These are phyloP conservation scores for Drosophila murphyi DNA, from an alignment of 1,140 invertebrate genomes.

Conservation along the genomic window DNA sequence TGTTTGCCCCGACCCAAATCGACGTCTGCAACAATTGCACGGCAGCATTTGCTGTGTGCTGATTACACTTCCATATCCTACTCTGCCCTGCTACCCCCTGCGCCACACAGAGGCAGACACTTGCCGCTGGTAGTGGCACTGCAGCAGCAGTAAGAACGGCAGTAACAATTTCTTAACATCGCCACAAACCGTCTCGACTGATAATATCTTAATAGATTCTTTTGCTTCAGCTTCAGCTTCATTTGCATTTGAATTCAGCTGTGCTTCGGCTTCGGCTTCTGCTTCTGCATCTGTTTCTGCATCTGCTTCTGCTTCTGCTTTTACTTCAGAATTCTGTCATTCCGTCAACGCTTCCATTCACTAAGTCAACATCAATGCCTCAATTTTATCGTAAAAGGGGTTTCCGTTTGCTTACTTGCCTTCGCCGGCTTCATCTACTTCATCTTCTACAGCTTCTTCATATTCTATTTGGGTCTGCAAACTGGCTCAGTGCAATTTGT, in stretches of 20 bases:
- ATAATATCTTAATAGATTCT: slow-evolving; percentile 83
- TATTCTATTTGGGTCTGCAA: slow-evolving; percentile 11
- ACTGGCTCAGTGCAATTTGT: slow-evolving; percentile 68
- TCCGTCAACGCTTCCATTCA: slow-evolving; percentile 52
- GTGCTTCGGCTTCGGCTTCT: slow-evolving; percentile 58
- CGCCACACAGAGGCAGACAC: neutral
- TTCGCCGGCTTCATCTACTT: slow-evolving; percentile 1
- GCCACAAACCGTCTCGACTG: slow-evolving; percentile 27
- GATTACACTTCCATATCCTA: slow-evolving; percentile 45
- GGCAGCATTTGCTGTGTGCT: slow-evolving; percentile 47
- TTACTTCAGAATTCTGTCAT: slow-evolving; percentile 50
- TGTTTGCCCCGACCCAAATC: slow-evolving; percentile 67
- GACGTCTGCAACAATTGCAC: slow-evolving; percentile 73
- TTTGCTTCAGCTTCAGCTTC: slow-evolving; percentile 61
- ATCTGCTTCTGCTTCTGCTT: slow-evolving; percentile 71
- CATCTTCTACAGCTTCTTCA: neutral
- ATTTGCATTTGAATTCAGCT: slow-evolving; percentile 77
- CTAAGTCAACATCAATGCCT: slow-evolving; percentile 13
- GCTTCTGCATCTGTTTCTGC: slow-evolving; percentile 73
- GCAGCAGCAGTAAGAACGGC: no score
- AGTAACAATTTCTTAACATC: slow-evolving; percentile 2
- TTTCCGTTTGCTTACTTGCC: slow-evolving; percentile 11
- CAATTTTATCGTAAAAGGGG: slow-evolving; percentile 24
- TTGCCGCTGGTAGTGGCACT: neutral
- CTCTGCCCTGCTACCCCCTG: neutral